These are phyloP conservation scores for Daphoenositta chrysoptera DNA, from an alignment of 2,113 vertebrate species.

Conservation along the genomic window DNA sequence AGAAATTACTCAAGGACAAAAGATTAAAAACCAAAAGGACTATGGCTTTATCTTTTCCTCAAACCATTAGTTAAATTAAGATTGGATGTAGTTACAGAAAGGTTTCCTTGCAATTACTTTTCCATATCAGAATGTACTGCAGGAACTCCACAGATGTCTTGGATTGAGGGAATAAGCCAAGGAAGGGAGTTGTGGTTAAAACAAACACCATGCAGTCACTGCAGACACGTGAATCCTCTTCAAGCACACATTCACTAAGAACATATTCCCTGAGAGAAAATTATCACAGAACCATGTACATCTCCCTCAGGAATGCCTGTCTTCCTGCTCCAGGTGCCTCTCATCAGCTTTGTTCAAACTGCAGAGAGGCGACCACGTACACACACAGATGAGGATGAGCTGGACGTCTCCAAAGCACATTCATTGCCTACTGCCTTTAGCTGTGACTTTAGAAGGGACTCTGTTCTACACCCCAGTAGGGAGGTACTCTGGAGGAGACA, in stretches of 20 bases:
- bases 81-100: neutral
- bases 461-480: neutral
- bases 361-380: neutral
- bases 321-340: neutral
- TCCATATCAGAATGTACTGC: neutral
- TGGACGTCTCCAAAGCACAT: neutral
- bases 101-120: neutral
- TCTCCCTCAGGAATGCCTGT: neutral
- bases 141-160: neutral
- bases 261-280: neutral
- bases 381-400: neutral
- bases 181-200: neutral
- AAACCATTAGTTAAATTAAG: neutral
- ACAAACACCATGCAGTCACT: neutral
- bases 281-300: accelerated
- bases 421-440: neutral
- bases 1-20: neutral
- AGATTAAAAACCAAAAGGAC: neutral
- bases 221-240: neutral
- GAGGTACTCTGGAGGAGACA: neutral
- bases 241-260: neutral
- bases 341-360: neutral
- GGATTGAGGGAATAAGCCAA: neutral
- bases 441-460: neutral
- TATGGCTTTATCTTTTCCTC: neutral